Conservation (phyloP, 2,888 invertebrate genomes). For the Gandaritis pyraliata region DNA sequence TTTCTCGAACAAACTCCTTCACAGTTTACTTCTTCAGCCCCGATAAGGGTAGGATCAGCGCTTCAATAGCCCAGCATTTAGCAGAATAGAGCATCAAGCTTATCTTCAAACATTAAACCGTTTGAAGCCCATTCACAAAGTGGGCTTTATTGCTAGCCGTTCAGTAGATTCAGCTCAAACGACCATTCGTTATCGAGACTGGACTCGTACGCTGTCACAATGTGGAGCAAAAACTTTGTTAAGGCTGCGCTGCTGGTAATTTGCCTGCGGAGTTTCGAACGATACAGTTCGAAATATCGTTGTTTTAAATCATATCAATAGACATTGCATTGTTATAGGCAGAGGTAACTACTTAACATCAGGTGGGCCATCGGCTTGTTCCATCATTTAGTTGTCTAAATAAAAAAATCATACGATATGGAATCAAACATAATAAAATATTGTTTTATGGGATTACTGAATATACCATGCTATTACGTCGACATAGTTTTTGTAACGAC, state of each 20-base stretch:
- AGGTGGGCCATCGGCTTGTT: too few relatives aligned
- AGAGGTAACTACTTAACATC: too few relatives aligned
- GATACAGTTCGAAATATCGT: neutral
- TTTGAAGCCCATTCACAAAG: constrained; percentile 28
- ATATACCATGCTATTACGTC: too few relatives aligned
- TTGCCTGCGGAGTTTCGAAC: neutral
- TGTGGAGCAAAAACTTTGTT: constrained; percentile 21
- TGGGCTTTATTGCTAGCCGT: constrained; percentile 30
- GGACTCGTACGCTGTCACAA: constrained; percentile 17
- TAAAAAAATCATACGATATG: too few relatives aligned
- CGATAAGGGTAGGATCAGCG: constrained; percentile 19
- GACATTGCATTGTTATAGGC: too few relatives aligned
- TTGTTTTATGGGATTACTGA: too few relatives aligned
- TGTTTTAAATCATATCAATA: too few relatives aligned
- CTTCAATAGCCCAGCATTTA: constrained; percentile 23
- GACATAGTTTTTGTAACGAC: too few relatives aligned
- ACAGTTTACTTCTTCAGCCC: neutral
- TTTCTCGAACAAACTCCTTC: neutral
- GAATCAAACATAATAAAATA: too few relatives aligned
- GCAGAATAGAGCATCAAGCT: constrained; percentile 21
- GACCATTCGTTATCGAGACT: constrained; percentile 27
- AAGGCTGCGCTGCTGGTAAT: constrained; percentile 1
- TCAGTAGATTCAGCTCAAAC: constrained; percentile 13
- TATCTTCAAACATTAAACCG: constrained; percentile 30
- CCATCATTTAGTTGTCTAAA: too few relatives aligned